Conservation (phyloP, 2,113 vertebrate species). For the Thamnophis sirtalis region DNA sequence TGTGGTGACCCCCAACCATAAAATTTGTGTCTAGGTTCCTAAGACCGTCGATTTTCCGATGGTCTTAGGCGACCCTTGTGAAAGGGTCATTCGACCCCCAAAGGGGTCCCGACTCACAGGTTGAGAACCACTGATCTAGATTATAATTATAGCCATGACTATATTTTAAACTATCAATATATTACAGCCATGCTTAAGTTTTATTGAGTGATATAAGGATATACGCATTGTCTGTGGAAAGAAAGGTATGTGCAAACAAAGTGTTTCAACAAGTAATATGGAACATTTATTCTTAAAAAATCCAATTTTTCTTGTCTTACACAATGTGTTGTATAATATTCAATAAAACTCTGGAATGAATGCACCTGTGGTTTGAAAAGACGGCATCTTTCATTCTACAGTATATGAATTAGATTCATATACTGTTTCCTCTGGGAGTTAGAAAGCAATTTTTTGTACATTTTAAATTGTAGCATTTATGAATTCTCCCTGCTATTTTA, state of each 20-base stretch:
- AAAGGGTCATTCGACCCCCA: too few relatives aligned
- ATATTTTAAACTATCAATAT: not conserved
- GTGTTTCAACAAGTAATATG: not conserved
- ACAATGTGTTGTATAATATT: not conserved
- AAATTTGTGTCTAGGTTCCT: too few relatives aligned
- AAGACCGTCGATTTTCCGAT: too few relatives aligned
- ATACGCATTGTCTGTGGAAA: not conserved
- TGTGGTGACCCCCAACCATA: too few relatives aligned
- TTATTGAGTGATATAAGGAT: not conserved
- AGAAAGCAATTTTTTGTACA: slow-evolving; percentile 13
- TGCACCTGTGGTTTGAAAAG: slow-evolving; percentile 14
- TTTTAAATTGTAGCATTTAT: slow-evolving; percentile 31
- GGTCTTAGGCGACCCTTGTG: too few relatives aligned
- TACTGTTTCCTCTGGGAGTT: slow-evolving; percentile 26
- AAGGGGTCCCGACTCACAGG: too few relatives aligned
- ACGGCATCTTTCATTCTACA: slow-evolving; percentile 16
- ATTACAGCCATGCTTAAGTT: not conserved
- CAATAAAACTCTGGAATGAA: not conserved
- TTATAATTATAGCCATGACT: slow-evolving; percentile 3
- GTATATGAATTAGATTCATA: slow-evolving; percentile 4
- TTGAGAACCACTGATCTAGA: too few relatives aligned
- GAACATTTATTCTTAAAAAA: not conserved
- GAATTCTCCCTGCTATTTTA: slow-evolving; percentile 13
- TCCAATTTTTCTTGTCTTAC: not conserved
- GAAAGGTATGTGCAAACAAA: slow-evolving; percentile 1